Percentiles rank a stretch among this genome's conserved stretches.
Evolutionary conservation across 2,888 invertebrate genomes (phyloP).

Genomic region (Helobdella robusta): DNA sequence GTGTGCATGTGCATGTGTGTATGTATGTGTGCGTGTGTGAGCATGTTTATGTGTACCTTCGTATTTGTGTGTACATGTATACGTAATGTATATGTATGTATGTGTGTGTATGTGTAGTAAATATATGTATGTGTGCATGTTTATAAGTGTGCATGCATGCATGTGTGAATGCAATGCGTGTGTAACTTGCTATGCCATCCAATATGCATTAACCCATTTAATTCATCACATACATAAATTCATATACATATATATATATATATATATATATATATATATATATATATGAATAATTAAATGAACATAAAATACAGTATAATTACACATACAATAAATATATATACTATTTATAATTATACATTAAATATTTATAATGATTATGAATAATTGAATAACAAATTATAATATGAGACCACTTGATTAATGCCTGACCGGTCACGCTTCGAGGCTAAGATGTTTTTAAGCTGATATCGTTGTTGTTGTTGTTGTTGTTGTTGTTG

Average conservation of each 20-base stretch:
- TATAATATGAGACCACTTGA: too few relatives aligned
- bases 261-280: constrained; percentile 1
- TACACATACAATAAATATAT: neutral
- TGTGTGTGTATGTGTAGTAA: neutral
- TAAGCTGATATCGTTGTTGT: too few relatives aligned
- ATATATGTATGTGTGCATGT: neutral
- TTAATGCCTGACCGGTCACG: too few relatives aligned
- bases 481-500: too few relatives aligned
- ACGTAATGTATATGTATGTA: constrained; percentile 1
- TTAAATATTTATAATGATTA: too few relatives aligned
- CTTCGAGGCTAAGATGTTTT: too few relatives aligned
- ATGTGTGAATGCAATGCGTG: neutral
- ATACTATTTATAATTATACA: neutral
- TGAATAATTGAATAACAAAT: too few relatives aligned
- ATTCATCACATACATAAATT: neutral
- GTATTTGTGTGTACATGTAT: neutral
- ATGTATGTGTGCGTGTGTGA: too few relatives aligned
- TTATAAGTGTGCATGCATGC: neutral
- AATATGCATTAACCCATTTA: neutral
- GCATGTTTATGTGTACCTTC: neutral
- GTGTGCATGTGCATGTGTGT: too few relatives aligned
- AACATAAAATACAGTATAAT: neutral
- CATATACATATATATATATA: constrained; percentile 1
- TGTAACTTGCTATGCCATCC: neutral
- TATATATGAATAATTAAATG: neutral